Percentiles rank a stretch among this genome's conserved stretches.
phyloP scores from a whole-genome alignment of 2,888 invertebrate species.

The Augiades crinisus region DNA sequence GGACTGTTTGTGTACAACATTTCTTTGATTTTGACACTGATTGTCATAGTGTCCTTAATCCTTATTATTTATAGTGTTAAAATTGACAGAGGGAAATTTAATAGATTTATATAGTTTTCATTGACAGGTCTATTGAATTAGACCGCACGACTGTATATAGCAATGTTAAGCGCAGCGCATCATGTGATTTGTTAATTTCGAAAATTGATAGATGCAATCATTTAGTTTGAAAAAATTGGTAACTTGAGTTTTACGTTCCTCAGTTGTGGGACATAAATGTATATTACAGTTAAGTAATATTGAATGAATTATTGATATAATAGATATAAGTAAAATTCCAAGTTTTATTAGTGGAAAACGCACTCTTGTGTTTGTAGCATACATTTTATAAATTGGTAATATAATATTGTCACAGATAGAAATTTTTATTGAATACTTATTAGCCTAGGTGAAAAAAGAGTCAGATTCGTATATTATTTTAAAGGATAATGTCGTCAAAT shows the following conservation, averaged over 20 bases:
- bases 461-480: constrained; percentile 78
- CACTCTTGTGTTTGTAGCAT: constrained; percentile 59
- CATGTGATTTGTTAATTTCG: constrained; percentile 36
- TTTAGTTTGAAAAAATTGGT: constrained; percentile 32
- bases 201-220: constrained; percentile 30
- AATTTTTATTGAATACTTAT: constrained; percentile 58
- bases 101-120: constrained; percentile 22
- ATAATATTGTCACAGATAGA: constrained; percentile 66
- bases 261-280: constrained; percentile 42
- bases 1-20: constrained; percentile 51
- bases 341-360: constrained; percentile 50
- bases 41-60: constrained; percentile 8
- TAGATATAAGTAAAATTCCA: constrained; percentile 60
- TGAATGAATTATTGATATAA: constrained; percentile 43
- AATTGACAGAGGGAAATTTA: constrained; percentile 11
- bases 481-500: constrained; percentile 64
- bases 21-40: constrained; percentile 18
- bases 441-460: constrained; percentile 68
- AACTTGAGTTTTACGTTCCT: constrained; percentile 38
- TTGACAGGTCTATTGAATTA: constrained; percentile 21
- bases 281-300: constrained; percentile 53
- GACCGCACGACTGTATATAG: constrained; percentile 32
- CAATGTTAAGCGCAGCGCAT: constrained; percentile 49
- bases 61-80: constrained; percentile 23
- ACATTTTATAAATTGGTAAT: constrained; percentile 57